A percentile compares a stretch with the other conserved stretches of the same genome.
Conservation (phyloP, 1,140 invertebrate species). For the Oedothorax gibbosus region DNA sequence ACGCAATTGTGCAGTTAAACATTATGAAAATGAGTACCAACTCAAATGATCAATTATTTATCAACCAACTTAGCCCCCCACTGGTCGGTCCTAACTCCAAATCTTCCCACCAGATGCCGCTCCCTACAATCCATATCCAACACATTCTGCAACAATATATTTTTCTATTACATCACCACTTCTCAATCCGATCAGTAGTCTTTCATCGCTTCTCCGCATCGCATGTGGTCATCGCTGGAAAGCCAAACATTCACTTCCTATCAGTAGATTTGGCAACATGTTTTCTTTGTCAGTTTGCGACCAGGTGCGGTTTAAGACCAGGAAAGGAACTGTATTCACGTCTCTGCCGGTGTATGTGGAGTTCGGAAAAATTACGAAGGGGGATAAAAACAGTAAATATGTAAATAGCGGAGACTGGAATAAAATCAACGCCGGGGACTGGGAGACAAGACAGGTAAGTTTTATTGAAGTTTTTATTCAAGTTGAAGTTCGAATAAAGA, state of each 20-base stretch:
- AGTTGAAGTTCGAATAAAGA: too few relatives aligned
- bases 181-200: background rate
- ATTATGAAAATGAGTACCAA: too few relatives aligned
- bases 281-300: conserved; percentile 59
- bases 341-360: conserved; percentile 53
- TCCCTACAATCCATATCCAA: background rate
- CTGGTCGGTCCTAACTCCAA: too few relatives aligned
- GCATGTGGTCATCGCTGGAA: background rate
- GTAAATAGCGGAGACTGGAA: conserved; percentile 42
- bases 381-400: conserved; percentile 49
- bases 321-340: conserved; percentile 50
- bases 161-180: conserved; percentile 32
- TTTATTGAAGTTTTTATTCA: too few relatives aligned
- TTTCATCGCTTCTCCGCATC: background rate
- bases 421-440: conserved; percentile 51
- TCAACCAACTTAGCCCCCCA: too few relatives aligned
- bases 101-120: background rate
- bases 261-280: conserved; percentile 1
- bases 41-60: too few relatives aligned
- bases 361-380: conserved; percentile 44
- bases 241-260: background rate
- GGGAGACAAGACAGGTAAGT: conserved; percentile 49
- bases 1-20: too few relatives aligned
- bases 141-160: background rate
- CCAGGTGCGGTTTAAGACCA: conserved; percentile 56